Base-by-base conservation (phyloP, 2,797 vertebrate genomes). In the Notolepis coatsorum region DNA sequence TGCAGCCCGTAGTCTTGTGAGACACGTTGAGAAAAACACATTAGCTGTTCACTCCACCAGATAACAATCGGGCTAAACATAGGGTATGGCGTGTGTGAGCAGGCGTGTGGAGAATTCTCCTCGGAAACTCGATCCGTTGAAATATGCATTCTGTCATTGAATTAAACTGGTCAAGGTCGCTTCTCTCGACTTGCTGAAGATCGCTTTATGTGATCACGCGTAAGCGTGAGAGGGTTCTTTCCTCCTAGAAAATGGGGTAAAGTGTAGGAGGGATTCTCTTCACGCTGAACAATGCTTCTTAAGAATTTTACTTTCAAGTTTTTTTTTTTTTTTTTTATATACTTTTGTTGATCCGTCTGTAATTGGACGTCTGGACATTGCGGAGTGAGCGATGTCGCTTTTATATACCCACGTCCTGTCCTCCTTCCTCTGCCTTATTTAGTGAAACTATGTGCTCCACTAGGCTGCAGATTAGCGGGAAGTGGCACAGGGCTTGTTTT, bases 401-500 rank as follows among this genome's bases (percentile, higher is more conserved):
- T 13, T 58, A 57, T 53, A 48, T n/a, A 65, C 42, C 21, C 15
- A 17, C 51, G 15, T 25, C 13, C 53, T 45, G 23, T 55, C 46
- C 25, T 1, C 15, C 65, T 71, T 54, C 61, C n/a, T 12, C 12
- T 15, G 8, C 30, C 48, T 35, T 49, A 69, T 73, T 42, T 46
- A 28, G 55, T 41, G 15, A 13, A 82, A 72, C 58, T 45, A 61
- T 75, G 81, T 78, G 41, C 74, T 75, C 66, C 68, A 58, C 82
- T 80, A 82, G 72, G 66, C 39, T 60, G 55, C 50, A 71, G 64
- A 81, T 82, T 75, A 62, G 67, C 2, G 33, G 72, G 81, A 82
- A 79, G 76, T 86, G 80, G 81, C 66, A 68, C 70, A 38, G 24
- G 30, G 43, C 59, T 82, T 88, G 77, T 90, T 89, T 88, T 86